Conservation (phyloP, 2,113 vertebrate genomes). For the Myrmecophaga tridactyla region DNA sequence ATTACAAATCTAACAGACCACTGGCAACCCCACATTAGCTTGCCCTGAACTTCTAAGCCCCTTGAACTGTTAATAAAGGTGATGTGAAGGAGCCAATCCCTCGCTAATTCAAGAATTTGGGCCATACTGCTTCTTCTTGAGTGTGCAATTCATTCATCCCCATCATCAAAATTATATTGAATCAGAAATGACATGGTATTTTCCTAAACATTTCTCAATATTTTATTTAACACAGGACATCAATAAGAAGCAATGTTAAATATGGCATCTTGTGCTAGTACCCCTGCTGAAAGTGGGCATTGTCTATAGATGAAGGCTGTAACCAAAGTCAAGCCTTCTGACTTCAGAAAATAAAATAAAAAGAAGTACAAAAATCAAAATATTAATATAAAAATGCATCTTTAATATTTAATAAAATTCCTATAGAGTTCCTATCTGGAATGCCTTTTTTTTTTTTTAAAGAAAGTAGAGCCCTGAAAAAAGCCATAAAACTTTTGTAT, state of each 20-base stretch:
- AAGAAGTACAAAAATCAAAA: background rate
- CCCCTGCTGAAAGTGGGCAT: background rate
- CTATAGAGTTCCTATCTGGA: background rate
- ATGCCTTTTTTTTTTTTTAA: background rate
- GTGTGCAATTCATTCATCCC: background rate
- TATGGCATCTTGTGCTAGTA: background rate
- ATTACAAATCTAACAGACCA: background rate
- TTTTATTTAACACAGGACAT: constrained; percentile 31
- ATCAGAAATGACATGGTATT: background rate
- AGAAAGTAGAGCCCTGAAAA: background rate
- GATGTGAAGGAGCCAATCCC: background rate
- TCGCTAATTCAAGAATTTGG: background rate
- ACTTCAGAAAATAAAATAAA: background rate
- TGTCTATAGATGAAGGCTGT: background rate
- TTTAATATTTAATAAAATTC: background rate
- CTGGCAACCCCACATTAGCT: background rate
- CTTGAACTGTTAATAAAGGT: background rate
- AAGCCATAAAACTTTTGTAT: background rate
- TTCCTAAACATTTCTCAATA: background rate
- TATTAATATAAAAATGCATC: background rate
- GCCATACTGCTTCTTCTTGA: background rate
- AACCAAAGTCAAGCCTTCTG: background rate
- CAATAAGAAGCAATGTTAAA: background rate
- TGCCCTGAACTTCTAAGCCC: background rate
- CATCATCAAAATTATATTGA: background rate